Base-by-base conservation (phyloP, 1,140 invertebrate species). In the Neodiprion fabricii region DNA sequence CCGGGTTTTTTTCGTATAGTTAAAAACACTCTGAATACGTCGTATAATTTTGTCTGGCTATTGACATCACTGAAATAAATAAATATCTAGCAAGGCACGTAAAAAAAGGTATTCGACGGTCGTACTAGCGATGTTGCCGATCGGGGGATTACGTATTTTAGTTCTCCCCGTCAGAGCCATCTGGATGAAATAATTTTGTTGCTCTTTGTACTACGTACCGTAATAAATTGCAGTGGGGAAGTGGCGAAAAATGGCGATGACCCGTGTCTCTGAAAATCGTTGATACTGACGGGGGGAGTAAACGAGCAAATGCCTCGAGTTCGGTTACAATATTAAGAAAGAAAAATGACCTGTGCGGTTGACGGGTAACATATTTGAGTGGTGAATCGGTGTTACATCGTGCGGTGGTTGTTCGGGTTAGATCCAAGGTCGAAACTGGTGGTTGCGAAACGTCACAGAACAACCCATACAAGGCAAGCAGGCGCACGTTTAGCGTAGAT, bases 391-490 rank as follows among this genome's bases (percentile, higher is more conserved):
- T 48, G 17, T 40, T 70, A 40, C 28, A 61, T 70, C 48, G 48
- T 49, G 70, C 1, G 7, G 23, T 12, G 70, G 12, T 12, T 9
- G 23, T 17, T 12, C 4, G 68, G 23, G 47, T 71, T 8, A 71
- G 70, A 71, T 50, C 71, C 12, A 70, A 12, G 67, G 48, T 28
- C 69, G 50, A 21, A 66, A 68, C 66, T 69, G 74, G 79, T 82
- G 75, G 79, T 84, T 84, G 80, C 77, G 75, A 84, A 83, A 83
- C 78, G 75, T 85, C 82, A 81, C 70, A 79, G 71, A 73, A 76
- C 74, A 72, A 73, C 47, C 65, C 14, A 75, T 68, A 77, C 77
- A 74, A 66, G 69, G 76, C 78, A 61, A 72, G 67, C 71, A 78
- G 73, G 40, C 66, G 49, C 66, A 53, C 61, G 11, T 48, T 75